Base-by-base conservation (phyloP, 2,113 vertebrate genomes). In the Tapirus terrestris region DNA sequence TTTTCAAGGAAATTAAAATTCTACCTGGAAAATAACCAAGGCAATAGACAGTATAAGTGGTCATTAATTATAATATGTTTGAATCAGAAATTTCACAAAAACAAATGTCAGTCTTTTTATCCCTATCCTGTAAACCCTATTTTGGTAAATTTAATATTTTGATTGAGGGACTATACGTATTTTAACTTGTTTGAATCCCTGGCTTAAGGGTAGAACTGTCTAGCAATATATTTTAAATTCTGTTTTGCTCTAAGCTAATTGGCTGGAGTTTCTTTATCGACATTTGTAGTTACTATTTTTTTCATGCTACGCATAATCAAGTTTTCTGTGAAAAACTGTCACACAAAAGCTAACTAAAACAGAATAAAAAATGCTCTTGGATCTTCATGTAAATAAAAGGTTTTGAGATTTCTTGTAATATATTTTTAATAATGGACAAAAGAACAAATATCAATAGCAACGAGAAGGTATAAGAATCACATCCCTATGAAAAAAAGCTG, bases 101-200 rank as follows among this genome's bases (percentile, higher is more conserved):
- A 33, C 5, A 72, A 65, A 67, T 61, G 0, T 56, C 3, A 2
- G 36, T 95, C 56, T 43, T 33, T 77, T 91, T 90, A 53, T 73
- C 80, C 5, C 4, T 89, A 86, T 79, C 23, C 12, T 65, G 48
- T 13, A 86, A 90, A 96, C 94, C 80, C 11, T 97, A 4, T 33
- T 96, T 79, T 89, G n/a, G 39, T 23, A 82, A 67, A 1, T 97
- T 96, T 91, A 91, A 70, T 60, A 81, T 2, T 29, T 91, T 20
- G 0, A 65, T 73, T 58, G 68, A 58, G 60, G 48, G 2, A 23
- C 73, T 93, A 93, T 56, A 92, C 94, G 79, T 21, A 81, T 58
- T 75, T 88, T 82, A 96, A 81, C 2, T 33, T 89, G 18, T 51
- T 81, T 90, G 25, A 90, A 53, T 80, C 23, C 8, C 36, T 87